Base-by-base conservation (phyloP, 1,140 invertebrate genomes). In the Dendrolimus kikuchii region DNA sequence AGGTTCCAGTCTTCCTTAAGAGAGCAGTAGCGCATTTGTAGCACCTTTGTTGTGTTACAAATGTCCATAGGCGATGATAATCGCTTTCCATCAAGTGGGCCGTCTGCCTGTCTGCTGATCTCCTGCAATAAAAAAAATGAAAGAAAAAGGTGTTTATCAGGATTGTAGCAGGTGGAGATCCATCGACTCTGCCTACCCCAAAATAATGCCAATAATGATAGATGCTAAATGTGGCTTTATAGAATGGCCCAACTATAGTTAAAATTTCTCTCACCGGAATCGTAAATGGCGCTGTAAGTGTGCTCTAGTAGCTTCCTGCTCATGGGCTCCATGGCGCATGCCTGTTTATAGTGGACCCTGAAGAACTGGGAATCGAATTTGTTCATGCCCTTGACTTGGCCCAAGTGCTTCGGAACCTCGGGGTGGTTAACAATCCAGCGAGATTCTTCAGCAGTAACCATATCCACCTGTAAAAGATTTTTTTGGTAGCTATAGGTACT, bases 321-420 rank as follows among this genome's bases (percentile, higher is more conserved):
- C 81, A 86, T 81, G 0, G 83, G 77, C 51, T 87, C 83, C 81
- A 86, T 85, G 46, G 61, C 77, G 5, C 61, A 66, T 5, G 68
- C 72, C 55, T 82, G 77, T 45, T 74, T 70, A 37, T 72, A 70
- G 54, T 83, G 74, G 5, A 87, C 78, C 4, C 69, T 77, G 61
- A 88, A 88, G 66, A 80, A 88, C 23, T 81, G 74, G 36, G 77
- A 70, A 54, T 88, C 87, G 46, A 88, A 88, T 8, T 55, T 56
- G n/a, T 58, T 38, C 9, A 64, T 39, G 2, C 52, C 63, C 5
- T 48, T 46, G 3, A 65, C 38, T 39, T 56, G 50, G 37, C 69
- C 69, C 4, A 49, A n/a, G 7, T 60, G 40, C 5, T 53, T 46
- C 1, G 62, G 51, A 1, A 61, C 46, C 36, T 71, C 68, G 0